Evolutionary conservation across 2,888 invertebrate genomes (phyloP).

Genomic region (Cremastinae sp.): DNA sequence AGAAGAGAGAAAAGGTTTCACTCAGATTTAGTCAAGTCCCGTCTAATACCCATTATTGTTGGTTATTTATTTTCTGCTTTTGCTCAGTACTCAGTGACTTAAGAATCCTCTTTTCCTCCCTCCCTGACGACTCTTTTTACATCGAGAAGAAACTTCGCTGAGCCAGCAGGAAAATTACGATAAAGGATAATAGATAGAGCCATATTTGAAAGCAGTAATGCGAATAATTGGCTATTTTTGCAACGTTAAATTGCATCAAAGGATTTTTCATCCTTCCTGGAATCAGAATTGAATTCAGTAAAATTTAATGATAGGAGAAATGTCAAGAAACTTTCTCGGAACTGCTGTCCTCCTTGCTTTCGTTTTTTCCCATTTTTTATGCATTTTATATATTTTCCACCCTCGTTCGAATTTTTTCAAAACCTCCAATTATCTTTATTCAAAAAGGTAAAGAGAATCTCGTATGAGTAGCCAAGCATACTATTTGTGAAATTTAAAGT

Average conservation of each 20-base stretch:
- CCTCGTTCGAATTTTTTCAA: no score
- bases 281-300: constrained; percentile 52
- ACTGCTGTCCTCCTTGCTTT: no score
- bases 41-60: constrained; percentile 30
- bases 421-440: no score
- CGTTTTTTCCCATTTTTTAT: neutral
- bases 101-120: neutral
- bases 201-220: neutral
- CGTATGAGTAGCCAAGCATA: no score
- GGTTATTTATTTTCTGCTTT: constrained; percentile 23
- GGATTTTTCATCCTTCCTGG: neutral
- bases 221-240: constrained; percentile 43
- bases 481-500: neutral
- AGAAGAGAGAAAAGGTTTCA: neutral
- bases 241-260: constrained; percentile 16
- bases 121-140: neutral
- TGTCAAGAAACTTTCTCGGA: constrained; percentile 60
- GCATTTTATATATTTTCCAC: no score
- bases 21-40: constrained; percentile 6
- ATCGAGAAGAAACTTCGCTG: neutral
- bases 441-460: no score
- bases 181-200: constrained; percentile 11
- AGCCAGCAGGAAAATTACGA: constrained; percentile 4
- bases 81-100: neutral
- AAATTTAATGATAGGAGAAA: constrained; percentile 53